Percentiles rank a stretch among this genome's conserved stretches.
phyloP scores from a whole-genome alignment of 2,113 vertebrate species.

The Grammomys dolichurus region DNA sequence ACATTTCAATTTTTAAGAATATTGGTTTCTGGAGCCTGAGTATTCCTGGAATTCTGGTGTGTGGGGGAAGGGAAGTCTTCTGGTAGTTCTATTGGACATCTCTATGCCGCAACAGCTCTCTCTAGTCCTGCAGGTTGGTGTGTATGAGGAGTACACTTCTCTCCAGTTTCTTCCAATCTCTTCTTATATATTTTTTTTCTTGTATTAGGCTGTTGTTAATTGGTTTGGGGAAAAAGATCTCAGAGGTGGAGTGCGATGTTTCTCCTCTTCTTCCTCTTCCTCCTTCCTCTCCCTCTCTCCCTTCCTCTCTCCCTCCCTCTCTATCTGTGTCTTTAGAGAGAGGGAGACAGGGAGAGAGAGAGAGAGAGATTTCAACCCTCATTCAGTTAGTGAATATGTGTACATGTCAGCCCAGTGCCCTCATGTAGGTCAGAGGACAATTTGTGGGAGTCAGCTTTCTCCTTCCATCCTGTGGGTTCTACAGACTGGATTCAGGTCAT shows the following conservation, averaged over 20 bases:
- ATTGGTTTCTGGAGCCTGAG: background rate
- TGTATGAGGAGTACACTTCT: background rate
- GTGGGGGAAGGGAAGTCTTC: background rate
- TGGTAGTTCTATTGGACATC: background rate
- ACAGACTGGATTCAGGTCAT: background rate
- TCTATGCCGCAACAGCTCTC: accelerated
- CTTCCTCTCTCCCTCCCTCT: background rate
- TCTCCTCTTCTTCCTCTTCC: background rate
- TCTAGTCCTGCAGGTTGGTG: background rate
- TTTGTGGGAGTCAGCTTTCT: background rate
- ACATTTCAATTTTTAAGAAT: background rate
- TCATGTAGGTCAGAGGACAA: background rate
- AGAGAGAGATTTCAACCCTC: background rate
- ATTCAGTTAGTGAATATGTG: background rate
- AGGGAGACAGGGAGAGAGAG: too few relatives aligned
- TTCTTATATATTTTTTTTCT: background rate
- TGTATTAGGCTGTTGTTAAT: background rate
- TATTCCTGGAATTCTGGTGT: background rate
- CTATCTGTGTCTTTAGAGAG: background rate
- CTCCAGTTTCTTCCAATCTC: background rate
- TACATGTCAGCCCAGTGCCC: background rate
- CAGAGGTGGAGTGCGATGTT: background rate
- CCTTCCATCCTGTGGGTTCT: background rate
- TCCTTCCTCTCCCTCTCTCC: background rate
- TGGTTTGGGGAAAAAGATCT: background rate